Conservation (phyloP, 2,888 invertebrate genomes). For the Amphipyra berbera region DNA sequence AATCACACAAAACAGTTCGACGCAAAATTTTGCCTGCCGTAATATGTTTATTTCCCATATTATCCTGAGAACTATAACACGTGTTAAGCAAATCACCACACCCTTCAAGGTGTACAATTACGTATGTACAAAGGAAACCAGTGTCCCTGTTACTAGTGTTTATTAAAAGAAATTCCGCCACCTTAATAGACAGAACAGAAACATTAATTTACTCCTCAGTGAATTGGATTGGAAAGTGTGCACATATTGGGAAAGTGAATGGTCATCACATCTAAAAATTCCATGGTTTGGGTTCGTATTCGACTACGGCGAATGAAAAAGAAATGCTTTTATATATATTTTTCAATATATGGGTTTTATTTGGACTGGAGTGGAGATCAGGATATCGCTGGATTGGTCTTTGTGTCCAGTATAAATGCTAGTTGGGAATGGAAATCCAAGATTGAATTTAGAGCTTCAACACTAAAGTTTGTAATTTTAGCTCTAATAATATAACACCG, state of each 20-base stretch:
- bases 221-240: conserved; percentile 75
- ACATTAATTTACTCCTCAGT: conserved; percentile 69
- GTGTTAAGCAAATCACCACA: conserved; percentile 82
- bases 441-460: conserved; percentile 28
- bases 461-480: conserved; percentile 28
- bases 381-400: conserved; percentile 44
- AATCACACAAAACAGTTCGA: conserved; percentile 40
- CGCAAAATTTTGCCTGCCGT: conserved; percentile 27
- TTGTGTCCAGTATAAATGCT: conserved; percentile 39
- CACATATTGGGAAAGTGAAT: conserved; percentile 58
- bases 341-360: conserved; percentile 16
- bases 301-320: conserved; percentile 53
- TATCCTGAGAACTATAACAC: conserved; percentile 54
- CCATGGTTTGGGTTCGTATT: conserved; percentile 39
- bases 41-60: conserved; percentile 52
- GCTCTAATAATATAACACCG: conserved; percentile 33
- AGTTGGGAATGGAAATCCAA: conserved; percentile 28
- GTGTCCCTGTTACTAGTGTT: conserved; percentile 80
- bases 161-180: conserved; percentile 85
- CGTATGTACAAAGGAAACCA: conserved; percentile 79
- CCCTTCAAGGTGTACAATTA: conserved; percentile 67
- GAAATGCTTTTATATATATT: conserved; percentile 4
- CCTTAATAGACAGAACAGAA: conserved; percentile 84
- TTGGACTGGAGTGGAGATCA: conserved; percentile 40
- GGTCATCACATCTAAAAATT: conserved; percentile 51